Percentiles rank a stretch among this genome's conserved stretches.
Conservation (phyloP, 2,888 invertebrate species). For the Uloborus plumipes region DNA sequence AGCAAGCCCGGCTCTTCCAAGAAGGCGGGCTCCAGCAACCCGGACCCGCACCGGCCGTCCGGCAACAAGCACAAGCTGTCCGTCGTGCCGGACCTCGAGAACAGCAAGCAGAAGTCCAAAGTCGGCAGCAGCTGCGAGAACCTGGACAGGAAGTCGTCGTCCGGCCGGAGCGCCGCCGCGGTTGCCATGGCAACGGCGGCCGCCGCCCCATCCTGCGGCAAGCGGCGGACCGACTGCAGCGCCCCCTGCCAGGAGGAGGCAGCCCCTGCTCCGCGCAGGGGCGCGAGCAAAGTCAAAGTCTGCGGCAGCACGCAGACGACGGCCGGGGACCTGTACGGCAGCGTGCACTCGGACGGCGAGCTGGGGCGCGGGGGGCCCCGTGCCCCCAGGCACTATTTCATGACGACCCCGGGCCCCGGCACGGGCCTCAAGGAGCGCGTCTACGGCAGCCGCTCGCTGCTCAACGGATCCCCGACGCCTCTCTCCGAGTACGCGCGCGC, state of each 20-base stretch:
- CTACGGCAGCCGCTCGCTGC: slow-evolving; percentile 69
- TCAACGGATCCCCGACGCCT: slow-evolving; percentile 68
- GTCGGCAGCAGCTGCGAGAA: slow-evolving; percentile 55
- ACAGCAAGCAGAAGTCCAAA: slow-evolving; percentile 10
- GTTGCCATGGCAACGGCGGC: slow-evolving; percentile 37
- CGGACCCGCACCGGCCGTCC: slow-evolving; percentile 35
- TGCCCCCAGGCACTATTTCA: slow-evolving; percentile 57
- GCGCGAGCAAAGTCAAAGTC: slow-evolving; percentile 78
- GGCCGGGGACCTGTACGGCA: slow-evolving; percentile 69
- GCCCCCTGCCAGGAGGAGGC: slow-evolving; percentile 48
- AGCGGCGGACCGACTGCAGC: slow-evolving; percentile 21
- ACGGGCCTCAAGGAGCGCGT: slow-evolving; percentile 67
- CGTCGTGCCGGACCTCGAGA: slow-evolving; percentile 33
- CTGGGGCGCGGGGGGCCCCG: slow-evolving; percentile 47
- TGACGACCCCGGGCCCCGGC: slow-evolving; percentile 66
- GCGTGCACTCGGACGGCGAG: slow-evolving; percentile 65
- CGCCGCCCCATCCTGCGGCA: slow-evolving; percentile 21
- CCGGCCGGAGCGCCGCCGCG: slow-evolving; percentile 13
- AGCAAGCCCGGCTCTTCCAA: slow-evolving; percentile 25
- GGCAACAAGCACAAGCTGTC: slow-evolving; percentile 40
- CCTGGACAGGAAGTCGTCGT: slow-evolving; percentile 10
- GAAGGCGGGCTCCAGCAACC: slow-evolving; percentile 8
- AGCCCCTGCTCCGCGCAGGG: slow-evolving; percentile 22
- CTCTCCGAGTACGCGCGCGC: slow-evolving; percentile 51
- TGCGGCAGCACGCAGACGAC: slow-evolving; percentile 92